Evolutionary conservation across 2,888 invertebrate species (phyloP).

Genomic region (Uropetala carovei): DNA sequence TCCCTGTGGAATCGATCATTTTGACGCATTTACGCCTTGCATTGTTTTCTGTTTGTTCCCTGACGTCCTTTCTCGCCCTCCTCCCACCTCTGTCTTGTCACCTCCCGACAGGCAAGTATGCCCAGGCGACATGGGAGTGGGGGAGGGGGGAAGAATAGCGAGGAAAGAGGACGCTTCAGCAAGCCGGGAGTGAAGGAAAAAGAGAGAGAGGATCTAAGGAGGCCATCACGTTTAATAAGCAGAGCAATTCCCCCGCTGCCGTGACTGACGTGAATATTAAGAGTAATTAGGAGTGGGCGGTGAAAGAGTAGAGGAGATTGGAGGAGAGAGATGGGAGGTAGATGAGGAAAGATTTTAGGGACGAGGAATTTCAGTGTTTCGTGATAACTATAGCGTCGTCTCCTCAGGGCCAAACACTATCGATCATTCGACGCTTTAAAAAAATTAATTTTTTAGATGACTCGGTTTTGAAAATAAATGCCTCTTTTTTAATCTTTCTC

Average conservation of each 20-base stretch:
- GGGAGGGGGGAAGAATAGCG: background rate
- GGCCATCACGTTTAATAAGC: background rate
- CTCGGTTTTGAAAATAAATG: background rate
- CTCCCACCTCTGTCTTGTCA: too few species aligned
- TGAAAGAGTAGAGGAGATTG: background rate
- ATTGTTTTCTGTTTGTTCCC: too few species aligned
- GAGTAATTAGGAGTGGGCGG: background rate
- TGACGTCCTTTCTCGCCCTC: too few species aligned
- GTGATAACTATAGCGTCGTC: background rate
- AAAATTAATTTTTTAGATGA: background rate
- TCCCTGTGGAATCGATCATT: too few species aligned
- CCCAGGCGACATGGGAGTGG: background rate
- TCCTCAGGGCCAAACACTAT: background rate
- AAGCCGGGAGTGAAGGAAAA: too few species aligned
- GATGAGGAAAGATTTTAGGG: too few species aligned
- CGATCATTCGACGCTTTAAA: background rate
- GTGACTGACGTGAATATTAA: constrained; percentile 21
- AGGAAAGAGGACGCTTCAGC: background rate
- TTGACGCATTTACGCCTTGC: too few species aligned
- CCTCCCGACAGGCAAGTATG: background rate
- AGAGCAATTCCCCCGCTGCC: background rate
- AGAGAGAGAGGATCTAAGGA: background rate
- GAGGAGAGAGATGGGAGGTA: too few species aligned
- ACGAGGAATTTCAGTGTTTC: background rate
- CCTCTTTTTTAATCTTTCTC: too few species aligned